Conservation (phyloP, 2,888 invertebrate genomes). For the Eueremaeus valkanovi region DNA sequence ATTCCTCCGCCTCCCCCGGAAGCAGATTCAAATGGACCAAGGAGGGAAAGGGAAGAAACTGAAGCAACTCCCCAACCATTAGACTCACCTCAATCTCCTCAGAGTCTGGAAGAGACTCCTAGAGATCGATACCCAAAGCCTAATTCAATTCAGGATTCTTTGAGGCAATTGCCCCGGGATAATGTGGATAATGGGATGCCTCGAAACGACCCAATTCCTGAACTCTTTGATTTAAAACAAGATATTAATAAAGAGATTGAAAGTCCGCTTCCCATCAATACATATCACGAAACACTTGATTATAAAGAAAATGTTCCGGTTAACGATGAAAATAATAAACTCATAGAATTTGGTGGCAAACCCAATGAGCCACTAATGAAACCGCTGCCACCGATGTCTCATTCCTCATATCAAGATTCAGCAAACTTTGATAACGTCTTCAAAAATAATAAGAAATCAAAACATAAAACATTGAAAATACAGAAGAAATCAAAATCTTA, state of each 20-base stretch:
- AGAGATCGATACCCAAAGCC: too few species aligned
- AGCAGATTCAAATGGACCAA: too few species aligned
- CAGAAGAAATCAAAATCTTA: not conserved
- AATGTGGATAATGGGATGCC: too few species aligned
- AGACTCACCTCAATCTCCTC: too few species aligned
- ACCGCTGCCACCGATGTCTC: not conserved
- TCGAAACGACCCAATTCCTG: too few species aligned
- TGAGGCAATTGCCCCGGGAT: too few species aligned
- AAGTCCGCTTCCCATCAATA: not conserved
- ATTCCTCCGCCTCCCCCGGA: too few species aligned
- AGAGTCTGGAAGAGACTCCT: too few species aligned
- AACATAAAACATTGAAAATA: not conserved
- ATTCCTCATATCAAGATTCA: slow-evolving; percentile 16
- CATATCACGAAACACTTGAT: not conserved
- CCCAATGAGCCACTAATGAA: too few species aligned
- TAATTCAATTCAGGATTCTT: too few species aligned
- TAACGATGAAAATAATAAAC: not conserved
- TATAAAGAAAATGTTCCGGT: not conserved
- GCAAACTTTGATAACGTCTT: not conserved
- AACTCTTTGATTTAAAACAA: not conserved
- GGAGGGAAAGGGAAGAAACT: too few species aligned
- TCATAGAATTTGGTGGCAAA: not conserved
- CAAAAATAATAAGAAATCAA: not conserved
- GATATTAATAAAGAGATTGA: not conserved
- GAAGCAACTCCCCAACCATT: too few species aligned